Conservation (phyloP, 1,140 invertebrate species). For the Zaprionus capensis region DNA sequence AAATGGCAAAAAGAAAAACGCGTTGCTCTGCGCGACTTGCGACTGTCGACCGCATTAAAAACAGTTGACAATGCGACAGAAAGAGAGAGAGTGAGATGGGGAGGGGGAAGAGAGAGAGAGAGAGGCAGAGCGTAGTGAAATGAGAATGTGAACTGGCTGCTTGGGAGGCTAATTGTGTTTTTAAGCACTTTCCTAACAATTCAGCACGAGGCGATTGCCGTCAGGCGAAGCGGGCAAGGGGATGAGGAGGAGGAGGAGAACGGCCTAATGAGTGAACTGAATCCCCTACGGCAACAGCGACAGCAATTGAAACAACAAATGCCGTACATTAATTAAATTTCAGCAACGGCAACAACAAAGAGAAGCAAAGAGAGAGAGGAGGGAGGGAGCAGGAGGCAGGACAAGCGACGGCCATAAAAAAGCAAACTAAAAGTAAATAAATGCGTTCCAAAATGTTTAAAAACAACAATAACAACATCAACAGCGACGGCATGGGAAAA, state of each 20-base stretch:
- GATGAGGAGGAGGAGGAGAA: too few species aligned
- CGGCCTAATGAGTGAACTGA: conserved; percentile 38
- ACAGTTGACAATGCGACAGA: conserved; percentile 1
- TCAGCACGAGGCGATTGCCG: conserved; percentile 12
- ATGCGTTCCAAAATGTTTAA: conserved; percentile 11
- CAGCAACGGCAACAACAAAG: conserved; percentile 5
- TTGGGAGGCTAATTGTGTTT: conserved; percentile 40
- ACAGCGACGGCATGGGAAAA: conserved; percentile 23
- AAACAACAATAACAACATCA: conserved; percentile 19
- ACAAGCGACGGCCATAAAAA: conserved; percentile 15
- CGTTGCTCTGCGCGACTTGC: background rate
- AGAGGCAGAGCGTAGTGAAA: background rate
- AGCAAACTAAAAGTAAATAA: conserved; percentile 56
- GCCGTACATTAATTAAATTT: conserved; percentile 53
- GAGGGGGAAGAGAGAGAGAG: background rate
- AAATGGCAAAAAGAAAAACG: conserved; percentile 1
- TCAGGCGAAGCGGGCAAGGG: background rate
- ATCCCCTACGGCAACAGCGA: conserved; percentile 6
- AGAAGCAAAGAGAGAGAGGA: background rate
- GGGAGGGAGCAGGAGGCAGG: background rate
- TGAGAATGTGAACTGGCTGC: conserved; percentile 20
- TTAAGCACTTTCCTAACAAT: conserved; percentile 46
- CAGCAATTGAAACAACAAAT: conserved; percentile 26
- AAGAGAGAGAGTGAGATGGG: background rate
- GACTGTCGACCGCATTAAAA: conserved; percentile 18